phyloP scores from a whole-genome alignment of 2,797 vertebrate genomes.

The Clarias laeviceps region DNA sequence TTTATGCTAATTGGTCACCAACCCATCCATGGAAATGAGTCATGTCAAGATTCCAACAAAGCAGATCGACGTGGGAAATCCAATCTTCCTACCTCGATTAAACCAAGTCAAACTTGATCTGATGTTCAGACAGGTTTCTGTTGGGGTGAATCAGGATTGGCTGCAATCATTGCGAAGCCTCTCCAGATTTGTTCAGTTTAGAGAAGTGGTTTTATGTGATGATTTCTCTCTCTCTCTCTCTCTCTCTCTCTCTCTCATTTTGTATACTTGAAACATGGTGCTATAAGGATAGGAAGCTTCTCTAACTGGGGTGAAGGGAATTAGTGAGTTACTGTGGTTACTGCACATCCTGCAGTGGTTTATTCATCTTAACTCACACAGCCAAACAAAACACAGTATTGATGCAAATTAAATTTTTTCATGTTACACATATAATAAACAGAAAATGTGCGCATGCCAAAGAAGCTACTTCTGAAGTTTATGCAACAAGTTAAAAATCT shows the following conservation, averaged over 20 bases:
- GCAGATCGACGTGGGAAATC: background rate
- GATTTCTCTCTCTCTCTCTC: background rate
- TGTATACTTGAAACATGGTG: background rate
- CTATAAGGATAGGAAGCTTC: background rate
- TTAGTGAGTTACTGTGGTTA: background rate
- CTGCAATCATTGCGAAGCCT: background rate
- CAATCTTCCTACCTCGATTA: background rate
- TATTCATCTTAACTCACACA: background rate
- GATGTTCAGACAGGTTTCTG: background rate
- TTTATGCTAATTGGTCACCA: slow-evolving; percentile 9
- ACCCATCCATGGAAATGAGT: slow-evolving; percentile 11
- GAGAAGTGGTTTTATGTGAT: background rate
- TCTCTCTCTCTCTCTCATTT: background rate
- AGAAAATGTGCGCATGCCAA: too few relatives aligned
- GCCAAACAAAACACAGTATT: too few relatives aligned
- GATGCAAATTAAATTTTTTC: too few relatives aligned
- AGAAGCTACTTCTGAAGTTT: too few relatives aligned
- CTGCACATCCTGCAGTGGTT: background rate
- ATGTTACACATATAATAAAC: too few relatives aligned
- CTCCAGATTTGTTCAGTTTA: background rate
- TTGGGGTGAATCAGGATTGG: background rate
- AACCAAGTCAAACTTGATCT: background rate
- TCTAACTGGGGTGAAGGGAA: background rate
- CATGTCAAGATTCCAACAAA: background rate
- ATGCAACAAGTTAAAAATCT: too few relatives aligned